These are phyloP conservation scores for Macropus fuliginosus DNA, from an alignment of 2,797 vertebrate genomes.

Conservation along the genomic window DNA sequence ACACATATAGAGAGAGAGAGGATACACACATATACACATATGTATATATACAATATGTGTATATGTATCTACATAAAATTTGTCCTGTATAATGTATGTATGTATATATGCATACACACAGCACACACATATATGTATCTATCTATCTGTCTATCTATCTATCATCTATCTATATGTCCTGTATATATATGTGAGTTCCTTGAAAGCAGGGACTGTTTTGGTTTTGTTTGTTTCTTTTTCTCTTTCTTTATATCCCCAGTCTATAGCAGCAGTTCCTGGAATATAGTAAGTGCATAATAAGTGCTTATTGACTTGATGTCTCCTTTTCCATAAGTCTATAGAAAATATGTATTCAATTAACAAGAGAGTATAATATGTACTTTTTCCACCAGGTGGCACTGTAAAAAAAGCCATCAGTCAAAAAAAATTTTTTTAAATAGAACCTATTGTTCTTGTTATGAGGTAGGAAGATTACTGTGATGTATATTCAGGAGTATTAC, in stretches of 20 bases:
- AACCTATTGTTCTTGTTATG: not conserved
- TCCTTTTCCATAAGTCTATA: not conserved
- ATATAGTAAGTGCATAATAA: not conserved
- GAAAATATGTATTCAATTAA: not conserved
- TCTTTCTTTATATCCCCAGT: not conserved
- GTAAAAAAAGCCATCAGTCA: not conserved
- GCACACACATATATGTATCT: no score
- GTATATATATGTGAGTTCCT: no score
- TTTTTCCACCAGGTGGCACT: not conserved
- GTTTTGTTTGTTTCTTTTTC: not conserved
- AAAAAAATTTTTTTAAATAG: not conserved
- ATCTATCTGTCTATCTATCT: no score
- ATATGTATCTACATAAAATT: no score
- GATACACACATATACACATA: no score
- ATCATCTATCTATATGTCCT: no score
- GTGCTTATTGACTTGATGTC: not conserved
- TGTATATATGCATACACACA: no score
- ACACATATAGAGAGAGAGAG: rapidly evolving
- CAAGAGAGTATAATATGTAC: not conserved
- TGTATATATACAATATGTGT: no score
- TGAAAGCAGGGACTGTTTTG: not conserved
- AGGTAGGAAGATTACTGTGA: not conserved
- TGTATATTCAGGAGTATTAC: not conserved
- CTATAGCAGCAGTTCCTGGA: not conserved
- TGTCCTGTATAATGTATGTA: no score